phyloP scores from a whole-genome alignment of 2,888 invertebrate species.

The Lutraria lutraria region DNA sequence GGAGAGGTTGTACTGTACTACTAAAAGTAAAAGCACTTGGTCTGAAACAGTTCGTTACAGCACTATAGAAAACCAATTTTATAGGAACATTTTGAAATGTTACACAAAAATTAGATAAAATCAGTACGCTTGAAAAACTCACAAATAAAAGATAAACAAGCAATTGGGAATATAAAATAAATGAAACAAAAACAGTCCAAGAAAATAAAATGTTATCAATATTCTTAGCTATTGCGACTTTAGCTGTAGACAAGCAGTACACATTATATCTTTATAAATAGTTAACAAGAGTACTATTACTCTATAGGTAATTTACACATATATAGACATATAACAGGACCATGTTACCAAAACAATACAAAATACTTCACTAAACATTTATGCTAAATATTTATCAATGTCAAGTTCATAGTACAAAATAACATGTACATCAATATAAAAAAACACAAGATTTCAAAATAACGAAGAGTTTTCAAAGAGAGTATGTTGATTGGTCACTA shows the following conservation, averaged over 20 bases:
- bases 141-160: constrained; percentile 4
- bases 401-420: constrained; percentile 40
- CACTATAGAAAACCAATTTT: too few species aligned
- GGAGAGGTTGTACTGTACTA: too few species aligned
- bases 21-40: too few species aligned
- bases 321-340: not conserved
- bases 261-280: constrained; percentile 16
- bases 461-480: constrained; percentile 36
- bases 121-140: not conserved
- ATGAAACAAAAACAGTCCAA: not conserved
- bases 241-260: not conserved
- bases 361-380: constrained; percentile 32
- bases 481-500: constrained; percentile 70
- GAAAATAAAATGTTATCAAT: not conserved
- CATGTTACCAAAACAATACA: constrained; percentile 16
- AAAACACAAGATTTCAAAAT: constrained; percentile 44
- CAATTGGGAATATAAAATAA: constrained; percentile 4
- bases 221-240: not conserved
- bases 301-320: constrained; percentile 9
- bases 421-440: constrained; percentile 61
- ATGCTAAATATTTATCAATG: constrained; percentile 42
- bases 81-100: not conserved
- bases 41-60: too few species aligned
- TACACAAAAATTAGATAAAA: not conserved
- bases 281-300: constrained; percentile 3